Conservation (phyloP, 37 sponge, comb jelly and placozoan species). For the Beroe forskalii region DNA sequence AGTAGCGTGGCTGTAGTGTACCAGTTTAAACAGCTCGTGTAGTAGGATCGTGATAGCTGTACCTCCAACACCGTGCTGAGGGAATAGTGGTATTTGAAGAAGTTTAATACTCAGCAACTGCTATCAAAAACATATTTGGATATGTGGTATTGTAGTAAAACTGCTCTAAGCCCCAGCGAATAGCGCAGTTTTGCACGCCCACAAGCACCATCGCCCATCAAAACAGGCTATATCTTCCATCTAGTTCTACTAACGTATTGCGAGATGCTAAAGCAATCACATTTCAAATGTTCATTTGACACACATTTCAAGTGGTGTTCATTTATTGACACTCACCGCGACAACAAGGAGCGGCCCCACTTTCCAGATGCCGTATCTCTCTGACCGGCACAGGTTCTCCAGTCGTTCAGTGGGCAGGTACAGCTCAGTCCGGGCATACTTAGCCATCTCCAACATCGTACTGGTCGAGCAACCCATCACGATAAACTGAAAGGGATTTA, state of each 20-base stretch:
- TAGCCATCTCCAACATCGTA: conserved; percentile 85
- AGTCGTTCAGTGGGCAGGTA: conserved; percentile 58
- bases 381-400: conserved; percentile 75
- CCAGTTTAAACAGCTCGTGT: conserved; percentile 89
- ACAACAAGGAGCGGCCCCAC: conserved; percentile 86
- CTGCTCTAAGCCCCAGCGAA: no score
- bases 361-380: conserved; percentile 86
- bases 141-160: no score
- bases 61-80: conserved; percentile 95
- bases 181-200: no score
- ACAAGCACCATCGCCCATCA: no score
- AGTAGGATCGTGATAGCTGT: conserved; percentile 93
- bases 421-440: conserved; percentile 69
- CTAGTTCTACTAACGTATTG: no score
- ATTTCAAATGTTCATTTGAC: no score
- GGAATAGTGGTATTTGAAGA: no score
- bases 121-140: no score
- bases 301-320: no score
- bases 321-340: conserved; percentile 82
- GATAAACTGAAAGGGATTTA: conserved; percentile 82
- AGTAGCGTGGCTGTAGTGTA: conserved; percentile 76
- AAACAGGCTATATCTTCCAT: no score
- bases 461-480: conserved; percentile 79
- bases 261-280: no score
- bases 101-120: no score